Percentiles rank a stretch among this genome's conserved stretches.
These are phyloP conservation scores for Crocodylus rhombifer DNA, from an alignment of 2,797 vertebrate species.

Conservation along the genomic window DNA sequence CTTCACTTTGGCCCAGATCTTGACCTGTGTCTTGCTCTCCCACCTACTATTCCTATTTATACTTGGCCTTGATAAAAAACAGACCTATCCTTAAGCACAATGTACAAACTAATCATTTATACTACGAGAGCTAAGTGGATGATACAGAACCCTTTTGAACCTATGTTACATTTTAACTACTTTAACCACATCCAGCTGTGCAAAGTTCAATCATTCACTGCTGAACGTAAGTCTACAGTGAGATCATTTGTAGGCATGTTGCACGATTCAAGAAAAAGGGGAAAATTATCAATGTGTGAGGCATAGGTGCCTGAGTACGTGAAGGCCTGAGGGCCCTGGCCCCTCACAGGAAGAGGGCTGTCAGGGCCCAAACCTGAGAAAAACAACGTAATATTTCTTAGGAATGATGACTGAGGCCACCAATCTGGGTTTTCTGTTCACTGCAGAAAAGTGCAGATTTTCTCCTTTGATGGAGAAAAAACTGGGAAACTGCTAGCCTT, in stretches of 20 bases:
- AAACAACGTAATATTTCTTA: too few relatives aligned
- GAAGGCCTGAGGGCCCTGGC: too few relatives aligned
- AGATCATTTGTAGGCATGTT: not conserved
- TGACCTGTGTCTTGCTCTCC: slow-evolving; percentile 56
- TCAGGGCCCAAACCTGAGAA: too few relatives aligned
- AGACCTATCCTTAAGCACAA: slow-evolving; percentile 86
- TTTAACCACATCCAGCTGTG: slow-evolving; percentile 90
- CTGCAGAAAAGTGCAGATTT: too few relatives aligned
- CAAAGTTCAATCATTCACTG: slow-evolving; percentile 81
- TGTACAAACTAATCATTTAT: slow-evolving; percentile 88
- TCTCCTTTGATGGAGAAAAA: too few relatives aligned
- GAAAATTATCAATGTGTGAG: not conserved
- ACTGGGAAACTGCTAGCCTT: too few relatives aligned
- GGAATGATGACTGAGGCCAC: too few relatives aligned
- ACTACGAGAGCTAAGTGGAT: slow-evolving; percentile 88
- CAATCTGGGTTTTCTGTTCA: too few relatives aligned
- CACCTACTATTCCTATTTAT: slow-evolving; percentile 77
- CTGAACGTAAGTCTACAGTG: slow-evolving; percentile 10
- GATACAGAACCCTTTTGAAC: slow-evolving; percentile 88
- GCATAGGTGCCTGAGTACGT: not conserved
- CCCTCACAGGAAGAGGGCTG: too few relatives aligned
- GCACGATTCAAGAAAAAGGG: not conserved
- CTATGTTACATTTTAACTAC: slow-evolving; percentile 88
- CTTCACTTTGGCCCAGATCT: slow-evolving; percentile 51
- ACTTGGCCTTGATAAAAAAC: slow-evolving; percentile 88